These are phyloP conservation scores for Corapipo altera DNA, from an alignment of 2,113 vertebrate species.

Conservation along the genomic window DNA sequence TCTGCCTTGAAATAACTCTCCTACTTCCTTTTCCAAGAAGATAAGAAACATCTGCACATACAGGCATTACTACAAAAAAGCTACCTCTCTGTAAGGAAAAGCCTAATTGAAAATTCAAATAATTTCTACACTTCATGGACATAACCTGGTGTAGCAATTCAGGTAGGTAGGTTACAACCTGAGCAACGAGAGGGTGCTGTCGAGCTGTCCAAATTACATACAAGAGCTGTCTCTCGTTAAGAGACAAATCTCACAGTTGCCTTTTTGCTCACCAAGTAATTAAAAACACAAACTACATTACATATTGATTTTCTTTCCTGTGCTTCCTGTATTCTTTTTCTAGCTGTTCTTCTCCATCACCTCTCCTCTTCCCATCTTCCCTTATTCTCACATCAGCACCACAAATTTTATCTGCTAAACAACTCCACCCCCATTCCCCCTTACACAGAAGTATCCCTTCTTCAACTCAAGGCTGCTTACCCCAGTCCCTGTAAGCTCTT, in stretches of 20 bases:
- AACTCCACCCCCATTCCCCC: not conserved
- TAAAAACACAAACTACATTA: not conserved
- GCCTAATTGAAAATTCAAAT: not conserved
- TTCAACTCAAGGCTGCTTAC: not conserved
- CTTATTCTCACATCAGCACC: not conserved
- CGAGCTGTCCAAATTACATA: not conserved
- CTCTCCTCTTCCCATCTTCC: not conserved
- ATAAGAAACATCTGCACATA: conserved; percentile 23
- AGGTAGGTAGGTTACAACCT: not conserved
- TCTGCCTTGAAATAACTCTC: conserved; percentile 9
- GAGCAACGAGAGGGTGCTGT: not conserved
- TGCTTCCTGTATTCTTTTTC: not conserved
- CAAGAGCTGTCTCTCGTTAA: not conserved
- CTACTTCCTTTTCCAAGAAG: conserved; percentile 24
- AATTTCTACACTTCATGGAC: not conserved
- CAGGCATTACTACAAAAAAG: not conserved
- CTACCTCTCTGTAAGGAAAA: not conserved
- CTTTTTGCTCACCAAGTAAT: not conserved
- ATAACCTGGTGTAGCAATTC: not conserved
- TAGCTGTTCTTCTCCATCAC: not conserved
- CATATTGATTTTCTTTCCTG: not conserved
- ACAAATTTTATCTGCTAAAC: not conserved
- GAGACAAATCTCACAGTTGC: not conserved
- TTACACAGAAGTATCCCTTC: not conserved
- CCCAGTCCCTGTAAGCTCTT: not conserved